Conservation (phyloP, 2,888 invertebrate species). For the Fragum sueziense region DNA sequence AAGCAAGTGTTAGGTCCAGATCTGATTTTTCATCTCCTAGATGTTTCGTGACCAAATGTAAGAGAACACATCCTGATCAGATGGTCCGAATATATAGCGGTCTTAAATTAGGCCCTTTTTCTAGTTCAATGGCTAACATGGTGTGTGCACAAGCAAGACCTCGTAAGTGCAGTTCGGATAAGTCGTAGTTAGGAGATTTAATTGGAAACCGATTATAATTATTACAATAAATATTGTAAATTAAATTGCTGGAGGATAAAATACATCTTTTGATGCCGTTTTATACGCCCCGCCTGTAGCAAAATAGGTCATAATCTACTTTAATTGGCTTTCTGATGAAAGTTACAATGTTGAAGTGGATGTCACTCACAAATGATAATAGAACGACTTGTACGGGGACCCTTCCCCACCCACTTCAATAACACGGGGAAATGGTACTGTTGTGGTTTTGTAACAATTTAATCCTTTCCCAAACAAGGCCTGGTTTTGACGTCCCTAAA, state of each 20-base stretch:
- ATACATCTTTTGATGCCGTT: background rate
- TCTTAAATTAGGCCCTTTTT: background rate
- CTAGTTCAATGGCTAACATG: background rate
- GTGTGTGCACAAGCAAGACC: too few species aligned
- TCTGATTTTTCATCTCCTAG: too few species aligned
- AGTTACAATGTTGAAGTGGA: background rate
- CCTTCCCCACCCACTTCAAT: background rate
- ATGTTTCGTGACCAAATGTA: too few species aligned
- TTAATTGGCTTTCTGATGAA: conserved; percentile 2
- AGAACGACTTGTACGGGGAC: background rate
- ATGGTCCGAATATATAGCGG: too few species aligned
- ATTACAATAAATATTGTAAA: background rate
- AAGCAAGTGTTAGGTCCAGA: too few species aligned
- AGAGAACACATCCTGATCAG: too few species aligned
- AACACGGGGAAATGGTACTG: too few species aligned
- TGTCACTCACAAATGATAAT: background rate
- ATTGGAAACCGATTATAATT: background rate
- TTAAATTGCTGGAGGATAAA: background rate
- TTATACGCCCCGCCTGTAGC: background rate
- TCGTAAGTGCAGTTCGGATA: too few species aligned
- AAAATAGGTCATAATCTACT: conserved; percentile 6
- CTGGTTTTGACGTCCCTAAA: too few species aligned
- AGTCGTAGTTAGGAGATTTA: too few species aligned
- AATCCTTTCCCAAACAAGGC: too few species aligned
- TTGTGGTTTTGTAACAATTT: too few species aligned